Conservation (phyloP, 2,888 invertebrate species). For the Imbricaverruca yamaguchii region DNA sequence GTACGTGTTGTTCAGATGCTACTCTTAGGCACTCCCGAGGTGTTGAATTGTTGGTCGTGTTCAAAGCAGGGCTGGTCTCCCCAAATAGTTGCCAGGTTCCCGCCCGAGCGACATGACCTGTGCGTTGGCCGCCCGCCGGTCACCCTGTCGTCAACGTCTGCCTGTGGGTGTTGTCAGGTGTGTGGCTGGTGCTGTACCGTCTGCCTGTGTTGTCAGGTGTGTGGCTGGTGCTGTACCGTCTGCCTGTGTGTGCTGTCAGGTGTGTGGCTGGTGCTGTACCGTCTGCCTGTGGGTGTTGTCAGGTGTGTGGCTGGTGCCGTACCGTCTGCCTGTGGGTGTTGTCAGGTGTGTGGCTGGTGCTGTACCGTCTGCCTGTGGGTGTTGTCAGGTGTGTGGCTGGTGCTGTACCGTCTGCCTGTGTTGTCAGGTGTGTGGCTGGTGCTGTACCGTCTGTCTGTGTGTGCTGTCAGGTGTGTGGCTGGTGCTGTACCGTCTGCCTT, state of each 20-base stretch:
- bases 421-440: not conserved
- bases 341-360: not conserved
- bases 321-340: no score
- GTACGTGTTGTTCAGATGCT: no score
- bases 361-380: not conserved
- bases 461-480: not conserved
- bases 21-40: no score
- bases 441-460: not conserved
- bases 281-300: no score
- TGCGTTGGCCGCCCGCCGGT: no score
- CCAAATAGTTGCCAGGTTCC: no score
- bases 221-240: not conserved
- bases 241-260: not conserved
- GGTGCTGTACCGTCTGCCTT: not conserved
- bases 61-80: no score
- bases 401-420: not conserved
- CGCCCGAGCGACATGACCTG: no score
- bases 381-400: not conserved
- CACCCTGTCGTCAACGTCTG: no score
- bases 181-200: not conserved
- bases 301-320: not conserved
- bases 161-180: not conserved
- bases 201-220: not conserved
- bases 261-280: not conserved
- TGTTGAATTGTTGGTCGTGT: no score